Base-by-base conservation (phyloP, 1,140 invertebrate species). In the Riptortus pedestris region DNA sequence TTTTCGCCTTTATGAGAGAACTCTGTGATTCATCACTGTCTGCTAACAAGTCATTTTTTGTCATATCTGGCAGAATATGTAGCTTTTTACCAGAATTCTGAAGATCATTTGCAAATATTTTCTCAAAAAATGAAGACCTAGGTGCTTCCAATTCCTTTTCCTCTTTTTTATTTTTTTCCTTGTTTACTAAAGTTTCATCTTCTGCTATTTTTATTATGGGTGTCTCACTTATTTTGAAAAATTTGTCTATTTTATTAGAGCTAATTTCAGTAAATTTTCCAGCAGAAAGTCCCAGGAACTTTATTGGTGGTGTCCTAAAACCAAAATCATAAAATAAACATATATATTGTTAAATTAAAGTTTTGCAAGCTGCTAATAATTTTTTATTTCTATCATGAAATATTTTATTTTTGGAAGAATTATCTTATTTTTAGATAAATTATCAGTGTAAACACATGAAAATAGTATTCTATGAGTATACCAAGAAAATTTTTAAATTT, bases 271-370 rank as follows among this genome's bases (percentile, higher is more conserved):
- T 66, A 72, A 81, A 81, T 70, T 80, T 81, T 45, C 75, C 73
- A 33, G 76, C 79, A 3, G 78, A 75, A 11, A 80, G 47, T 18
- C 77, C 76, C 3, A 80, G 67, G 62, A 70, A 73, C 24, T 73
- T 71, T 47, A 80, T 72, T 4, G 74, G 68, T n/a, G 76, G 76
- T 29, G 66, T 66, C 70, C 73, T 73, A 67, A 22, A 67, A 67
- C 14, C 31, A 64, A 48, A 57, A 47, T 20, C 63, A 60, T n/a
- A n/a, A n/a, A n/a, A n/a, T n/a, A n/a, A n/a, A n/a, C n/a, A n/a
- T n/a, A n/a, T n/a, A n/a, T n/a, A n/a, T n/a, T n/a, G n/a, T n/a
- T n/a, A n/a, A n/a, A n/a, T n/a, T n/a, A n/a, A n/a, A n/a, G n/a
- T n/a, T n/a, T n/a, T n/a, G n/a, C n/a, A n/a, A n/a, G n/a, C n/a